Conservation (phyloP, 2,113 vertebrate species). For the Salminus brasiliensis region DNA sequence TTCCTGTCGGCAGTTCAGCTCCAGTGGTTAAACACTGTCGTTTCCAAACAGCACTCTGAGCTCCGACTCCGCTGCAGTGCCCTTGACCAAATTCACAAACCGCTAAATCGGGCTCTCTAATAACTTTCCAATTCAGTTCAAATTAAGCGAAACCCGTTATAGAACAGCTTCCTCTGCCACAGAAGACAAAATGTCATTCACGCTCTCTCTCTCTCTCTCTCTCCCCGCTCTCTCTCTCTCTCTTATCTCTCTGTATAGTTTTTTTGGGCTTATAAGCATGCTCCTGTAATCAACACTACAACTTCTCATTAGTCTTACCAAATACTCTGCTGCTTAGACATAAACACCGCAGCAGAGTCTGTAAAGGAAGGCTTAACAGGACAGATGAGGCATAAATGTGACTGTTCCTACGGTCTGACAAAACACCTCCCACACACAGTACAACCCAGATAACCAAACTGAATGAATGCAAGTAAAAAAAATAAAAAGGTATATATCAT, state of each 20-base stretch:
- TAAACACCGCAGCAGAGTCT: neutral
- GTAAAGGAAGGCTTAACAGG: neutral
- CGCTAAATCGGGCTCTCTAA: constrained; percentile 76
- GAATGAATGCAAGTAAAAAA: neutral
- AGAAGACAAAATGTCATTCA: constrained; percentile 75
- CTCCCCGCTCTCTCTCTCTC: constrained; percentile 36
- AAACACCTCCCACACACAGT: constrained; percentile 2
- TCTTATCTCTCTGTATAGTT: neutral
- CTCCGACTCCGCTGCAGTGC: constrained; percentile 60
- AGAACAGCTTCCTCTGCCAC: constrained; percentile 75
- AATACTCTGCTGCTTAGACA: constrained; percentile 10
- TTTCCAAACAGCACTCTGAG: constrained; percentile 38
- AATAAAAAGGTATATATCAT: no score
- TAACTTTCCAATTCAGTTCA: constrained; percentile 81
- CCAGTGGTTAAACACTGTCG: neutral
- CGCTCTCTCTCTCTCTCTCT: constrained; percentile 56
- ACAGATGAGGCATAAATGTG: neutral
- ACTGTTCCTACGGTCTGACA: neutral
- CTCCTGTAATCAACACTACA: neutral
- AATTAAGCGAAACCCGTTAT: constrained; percentile 79
- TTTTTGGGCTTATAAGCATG: constrained; percentile 26
- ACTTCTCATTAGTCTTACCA: constrained; percentile 21
- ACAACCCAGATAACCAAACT: neutral
- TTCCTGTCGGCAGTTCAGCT: constrained; percentile 26
- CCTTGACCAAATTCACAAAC: constrained; percentile 80